Conservation (phyloP, 23 tunicate genomes). For the Diplosoma virens region DNA sequence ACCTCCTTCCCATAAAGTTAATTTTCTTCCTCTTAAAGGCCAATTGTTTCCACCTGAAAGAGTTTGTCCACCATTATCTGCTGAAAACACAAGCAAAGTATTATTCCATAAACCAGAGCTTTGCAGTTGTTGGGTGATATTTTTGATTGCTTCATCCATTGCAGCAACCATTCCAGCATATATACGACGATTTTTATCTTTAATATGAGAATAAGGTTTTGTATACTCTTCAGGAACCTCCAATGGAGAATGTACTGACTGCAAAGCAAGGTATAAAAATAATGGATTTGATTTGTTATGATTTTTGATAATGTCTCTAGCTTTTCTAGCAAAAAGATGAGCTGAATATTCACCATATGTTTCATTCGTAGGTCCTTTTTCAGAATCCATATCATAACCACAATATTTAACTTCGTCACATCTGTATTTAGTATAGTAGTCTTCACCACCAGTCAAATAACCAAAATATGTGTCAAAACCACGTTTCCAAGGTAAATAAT, state of each 20-base stretch:
- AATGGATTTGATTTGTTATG: slow-evolving; percentile 60
- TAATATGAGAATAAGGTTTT: slow-evolving; percentile 63
- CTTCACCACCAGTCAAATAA: slow-evolving; percentile 73
- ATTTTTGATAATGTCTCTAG: slow-evolving; percentile 47
- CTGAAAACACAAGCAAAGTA: slow-evolving; percentile 73
- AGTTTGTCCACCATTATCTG: slow-evolving; percentile 93
- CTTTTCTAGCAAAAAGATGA: slow-evolving; percentile 37
- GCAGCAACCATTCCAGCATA: slow-evolving; percentile 95
- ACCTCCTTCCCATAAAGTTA: slow-evolving; percentile 93
- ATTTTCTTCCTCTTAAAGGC: slow-evolving; percentile 82
- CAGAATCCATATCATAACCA: slow-evolving; percentile 68
- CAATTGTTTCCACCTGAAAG: slow-evolving; percentile 86
- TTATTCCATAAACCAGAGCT: slow-evolving; percentile 61
- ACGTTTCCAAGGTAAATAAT: slow-evolving; percentile 68
- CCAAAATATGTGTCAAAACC: slow-evolving; percentile 82
- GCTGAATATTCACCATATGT: slow-evolving; percentile 87
- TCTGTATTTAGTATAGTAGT: slow-evolving; percentile 58
- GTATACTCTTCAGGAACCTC: slow-evolving; percentile 72
- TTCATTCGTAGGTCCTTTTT: slow-evolving; percentile 58
- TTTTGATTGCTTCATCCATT: slow-evolving; percentile 83
- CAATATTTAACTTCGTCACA: slow-evolving; percentile 42
- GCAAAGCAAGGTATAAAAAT: slow-evolving; percentile 77
- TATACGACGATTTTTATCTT: slow-evolving; percentile 38
- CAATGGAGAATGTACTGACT: slow-evolving; percentile 83
- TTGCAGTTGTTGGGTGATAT: slow-evolving; percentile 68